A percentile compares a stretch with the other conserved stretches of the same genome.
These are phyloP conservation scores for Tinea trinotella DNA, from an alignment of 2,888 invertebrate species.

Conservation along the genomic window DNA sequence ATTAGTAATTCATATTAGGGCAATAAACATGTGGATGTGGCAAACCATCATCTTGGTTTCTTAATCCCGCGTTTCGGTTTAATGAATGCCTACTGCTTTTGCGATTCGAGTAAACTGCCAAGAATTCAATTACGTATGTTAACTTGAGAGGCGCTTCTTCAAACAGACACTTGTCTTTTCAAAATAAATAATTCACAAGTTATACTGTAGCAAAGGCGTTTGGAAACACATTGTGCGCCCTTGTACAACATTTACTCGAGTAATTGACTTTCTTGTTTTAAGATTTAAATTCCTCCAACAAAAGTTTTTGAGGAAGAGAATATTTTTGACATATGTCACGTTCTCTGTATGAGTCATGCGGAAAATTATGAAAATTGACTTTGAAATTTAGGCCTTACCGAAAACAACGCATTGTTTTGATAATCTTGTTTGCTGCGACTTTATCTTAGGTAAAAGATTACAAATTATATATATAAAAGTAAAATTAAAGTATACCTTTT, in stretches of 20 bases:
- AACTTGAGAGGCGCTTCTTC: slow-evolving; percentile 4
- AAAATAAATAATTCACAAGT: slow-evolving; percentile 20
- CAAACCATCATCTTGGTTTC: neutral
- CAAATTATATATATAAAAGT: too few relatives aligned
- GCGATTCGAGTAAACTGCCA: slow-evolving; percentile 17
- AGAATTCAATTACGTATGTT: slow-evolving; percentile 19
- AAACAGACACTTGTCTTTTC: slow-evolving; percentile 16
- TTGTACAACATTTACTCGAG: slow-evolving; percentile 13
- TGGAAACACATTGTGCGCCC: neutral
- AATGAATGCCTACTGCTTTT: slow-evolving; percentile 8
- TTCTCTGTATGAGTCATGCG: neutral
- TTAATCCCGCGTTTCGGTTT: neutral
- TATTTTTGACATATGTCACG: slow-evolving; percentile 12
- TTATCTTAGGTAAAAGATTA: too few relatives aligned
- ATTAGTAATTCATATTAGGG: slow-evolving; percentile 5
- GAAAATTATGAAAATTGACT: slow-evolving; percentile 4
- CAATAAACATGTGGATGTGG: neutral
- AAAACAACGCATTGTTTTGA: neutral
- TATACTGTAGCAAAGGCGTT: neutral
- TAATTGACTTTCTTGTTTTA: slow-evolving; percentile 15
- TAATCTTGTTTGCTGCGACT: neutral
- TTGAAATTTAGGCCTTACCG: neutral
- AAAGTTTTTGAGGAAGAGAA: neutral
- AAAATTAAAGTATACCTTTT: too few relatives aligned
- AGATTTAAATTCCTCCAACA: neutral